Conservation (phyloP, 2,113 vertebrate genomes). For the Lutjanus erythropterus region DNA sequence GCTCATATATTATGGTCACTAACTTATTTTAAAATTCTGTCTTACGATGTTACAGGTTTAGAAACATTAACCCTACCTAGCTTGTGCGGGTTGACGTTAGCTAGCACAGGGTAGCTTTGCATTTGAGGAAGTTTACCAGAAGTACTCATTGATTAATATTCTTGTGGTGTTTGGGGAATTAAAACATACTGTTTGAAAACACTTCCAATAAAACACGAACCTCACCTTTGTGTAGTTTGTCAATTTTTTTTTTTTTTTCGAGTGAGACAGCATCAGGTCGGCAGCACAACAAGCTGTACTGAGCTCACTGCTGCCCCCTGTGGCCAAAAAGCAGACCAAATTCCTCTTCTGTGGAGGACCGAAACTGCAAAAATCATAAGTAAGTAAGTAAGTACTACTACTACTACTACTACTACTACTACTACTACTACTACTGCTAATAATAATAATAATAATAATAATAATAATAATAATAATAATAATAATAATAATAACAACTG, state of each 20-base stretch:
- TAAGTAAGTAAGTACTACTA: too few species aligned
- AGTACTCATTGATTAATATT: background rate
- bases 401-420: too few species aligned
- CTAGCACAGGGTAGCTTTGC: background rate
- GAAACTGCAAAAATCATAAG: too few species aligned
- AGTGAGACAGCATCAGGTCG: background rate
- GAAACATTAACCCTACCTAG: background rate
- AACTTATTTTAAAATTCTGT: too few species aligned
- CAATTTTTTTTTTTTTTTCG: too few species aligned
- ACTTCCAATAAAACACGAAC: background rate
- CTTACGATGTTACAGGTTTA: too few species aligned
- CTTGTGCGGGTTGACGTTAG: background rate
- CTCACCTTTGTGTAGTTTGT: background rate
- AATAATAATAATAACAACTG: too few species aligned
- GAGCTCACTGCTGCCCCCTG: slow-evolving; percentile 24
- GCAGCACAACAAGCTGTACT: background rate
- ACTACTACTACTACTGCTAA: too few species aligned
- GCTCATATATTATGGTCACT: background rate
- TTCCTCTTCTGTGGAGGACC: too few species aligned
- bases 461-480: too few species aligned
- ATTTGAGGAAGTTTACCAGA: background rate
- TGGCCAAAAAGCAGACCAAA: background rate
- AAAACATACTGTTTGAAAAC: background rate
- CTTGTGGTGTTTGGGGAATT: background rate
- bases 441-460: too few species aligned